Percentiles rank a stretch among this genome's conserved stretches.
Conservation (phyloP, 2,888 invertebrate species). For the Cyclophora punctaria region DNA sequence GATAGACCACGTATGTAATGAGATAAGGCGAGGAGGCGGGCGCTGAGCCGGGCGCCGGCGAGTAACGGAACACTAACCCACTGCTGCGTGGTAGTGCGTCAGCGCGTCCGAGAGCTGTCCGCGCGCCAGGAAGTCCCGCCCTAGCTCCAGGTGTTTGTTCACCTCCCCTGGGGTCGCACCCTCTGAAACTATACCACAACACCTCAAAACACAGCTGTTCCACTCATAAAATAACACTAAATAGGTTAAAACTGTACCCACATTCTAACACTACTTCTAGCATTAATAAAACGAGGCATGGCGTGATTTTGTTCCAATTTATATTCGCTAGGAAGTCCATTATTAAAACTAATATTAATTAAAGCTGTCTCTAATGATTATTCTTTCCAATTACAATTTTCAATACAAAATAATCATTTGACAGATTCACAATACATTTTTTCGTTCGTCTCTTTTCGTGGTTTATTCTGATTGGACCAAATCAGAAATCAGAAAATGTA, state of each 20-base stretch:
- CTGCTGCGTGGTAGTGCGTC: conserved; percentile 97
- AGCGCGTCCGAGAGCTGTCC: conserved; percentile 97
- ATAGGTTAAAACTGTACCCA: conserved; percentile 44
- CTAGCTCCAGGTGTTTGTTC: conserved; percentile 94
- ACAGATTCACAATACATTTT: conserved; percentile 63
- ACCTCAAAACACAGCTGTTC: conserved; percentile 28
- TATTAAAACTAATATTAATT: conserved; percentile 47
- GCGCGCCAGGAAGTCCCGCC: conserved; percentile 91
- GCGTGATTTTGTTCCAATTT: conserved; percentile 78
- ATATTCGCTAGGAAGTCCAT: conserved; percentile 72
- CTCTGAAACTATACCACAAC: conserved; percentile 77
- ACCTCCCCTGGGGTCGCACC: conserved; percentile 85
- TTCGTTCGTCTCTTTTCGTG: conserved; percentile 72
- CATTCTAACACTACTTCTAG: conserved; percentile 82
- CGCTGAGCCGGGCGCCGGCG: too few species aligned
- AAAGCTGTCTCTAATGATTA: conserved; percentile 38
- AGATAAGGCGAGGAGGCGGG: conserved; percentile 7
- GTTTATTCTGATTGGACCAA: conserved; percentile 74
- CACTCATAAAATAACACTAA: conserved; percentile 25
- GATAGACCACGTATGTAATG: background rate
- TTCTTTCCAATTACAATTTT: conserved; percentile 39
- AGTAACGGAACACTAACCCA: conserved; percentile 78
- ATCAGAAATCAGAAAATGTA: conserved; percentile 35
- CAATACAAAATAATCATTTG: conserved; percentile 61
- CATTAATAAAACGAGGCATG: conserved; percentile 79